Conservation (phyloP, 2,113 vertebrate genomes). For the Psettodes erumei region DNA sequence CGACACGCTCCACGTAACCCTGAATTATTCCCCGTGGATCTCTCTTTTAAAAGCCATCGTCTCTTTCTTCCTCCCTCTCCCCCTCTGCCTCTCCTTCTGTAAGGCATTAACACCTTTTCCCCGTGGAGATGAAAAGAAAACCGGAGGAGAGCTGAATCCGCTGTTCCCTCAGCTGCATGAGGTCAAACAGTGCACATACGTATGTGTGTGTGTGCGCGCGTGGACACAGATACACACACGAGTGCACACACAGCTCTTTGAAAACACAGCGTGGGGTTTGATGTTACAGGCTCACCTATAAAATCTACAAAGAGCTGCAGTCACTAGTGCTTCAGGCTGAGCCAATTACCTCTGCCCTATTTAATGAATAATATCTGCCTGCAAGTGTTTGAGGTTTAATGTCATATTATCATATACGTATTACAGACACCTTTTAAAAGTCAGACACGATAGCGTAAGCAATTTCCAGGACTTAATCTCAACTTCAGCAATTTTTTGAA, state of each 20-base stretch:
- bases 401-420: constrained; percentile 32
- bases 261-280: constrained; percentile 41
- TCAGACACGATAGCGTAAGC: constrained; percentile 30
- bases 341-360: constrained; percentile 55
- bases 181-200: constrained; percentile 34
- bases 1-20: not conserved
- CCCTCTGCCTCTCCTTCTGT: constrained; percentile 51
- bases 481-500: constrained; percentile 16
- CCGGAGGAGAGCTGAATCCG: constrained; percentile 44
- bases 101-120: constrained; percentile 71
- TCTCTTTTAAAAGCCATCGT: constrained; percentile 35
- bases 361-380: constrained; percentile 44
- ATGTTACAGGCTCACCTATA: constrained; percentile 70
- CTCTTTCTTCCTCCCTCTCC: constrained; percentile 14
- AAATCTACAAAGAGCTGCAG: constrained; percentile 76
- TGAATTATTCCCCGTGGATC: constrained; percentile 38
- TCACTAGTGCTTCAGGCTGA: constrained; percentile 43
- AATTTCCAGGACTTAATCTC: constrained; percentile 7
- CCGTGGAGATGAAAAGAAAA: constrained; percentile 75
- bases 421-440: constrained; percentile 13
- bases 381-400: constrained; percentile 53
- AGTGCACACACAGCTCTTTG: constrained; percentile 39
- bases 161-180: constrained; percentile 41
- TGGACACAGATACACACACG: not conserved
- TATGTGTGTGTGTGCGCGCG: not conserved